phyloP scores from a whole-genome alignment of 2,113 vertebrate species.

The Stercorarius parasiticus region DNA sequence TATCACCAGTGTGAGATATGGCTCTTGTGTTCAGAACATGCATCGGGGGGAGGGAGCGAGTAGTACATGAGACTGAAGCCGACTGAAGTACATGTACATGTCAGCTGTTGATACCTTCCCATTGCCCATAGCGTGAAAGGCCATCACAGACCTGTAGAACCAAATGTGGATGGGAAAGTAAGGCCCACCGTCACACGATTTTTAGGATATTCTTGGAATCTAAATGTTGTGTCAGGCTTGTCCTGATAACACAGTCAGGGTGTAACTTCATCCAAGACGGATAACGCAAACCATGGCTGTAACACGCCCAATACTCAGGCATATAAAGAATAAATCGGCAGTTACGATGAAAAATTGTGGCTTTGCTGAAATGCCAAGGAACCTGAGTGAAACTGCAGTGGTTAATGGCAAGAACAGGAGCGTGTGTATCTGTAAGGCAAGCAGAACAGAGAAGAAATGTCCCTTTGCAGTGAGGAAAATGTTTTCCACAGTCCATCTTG shows the following conservation, averaged over 20 bases:
- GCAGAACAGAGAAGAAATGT: not conserved
- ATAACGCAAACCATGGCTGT: not conserved
- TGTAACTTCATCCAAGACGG: not conserved
- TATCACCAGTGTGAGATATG: not conserved
- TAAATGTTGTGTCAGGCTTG: not conserved
- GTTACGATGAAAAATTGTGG: not conserved
- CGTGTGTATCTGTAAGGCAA: not conserved
- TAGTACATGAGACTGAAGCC: not conserved
- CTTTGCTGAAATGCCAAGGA: not conserved
- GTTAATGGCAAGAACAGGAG: not conserved
- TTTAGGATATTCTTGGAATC: not conserved
- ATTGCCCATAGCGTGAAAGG: rapidly evolving
- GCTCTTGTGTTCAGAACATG: not conserved
- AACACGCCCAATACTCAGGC: not conserved
- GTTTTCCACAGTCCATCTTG: not conserved
- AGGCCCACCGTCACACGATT: not conserved
- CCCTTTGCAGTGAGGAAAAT: not conserved
- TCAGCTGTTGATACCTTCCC: not conserved
- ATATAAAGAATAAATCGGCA: not conserved
- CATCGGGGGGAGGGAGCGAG: not conserved
- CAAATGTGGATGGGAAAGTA: not conserved
- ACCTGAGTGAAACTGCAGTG: not conserved
- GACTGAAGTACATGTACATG: too few species aligned
- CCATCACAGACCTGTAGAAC: not conserved
- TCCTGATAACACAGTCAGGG: not conserved